Conservation (phyloP, 2,113 vertebrate genomes). For the Gnathonemus echidnorhynchus region DNA sequence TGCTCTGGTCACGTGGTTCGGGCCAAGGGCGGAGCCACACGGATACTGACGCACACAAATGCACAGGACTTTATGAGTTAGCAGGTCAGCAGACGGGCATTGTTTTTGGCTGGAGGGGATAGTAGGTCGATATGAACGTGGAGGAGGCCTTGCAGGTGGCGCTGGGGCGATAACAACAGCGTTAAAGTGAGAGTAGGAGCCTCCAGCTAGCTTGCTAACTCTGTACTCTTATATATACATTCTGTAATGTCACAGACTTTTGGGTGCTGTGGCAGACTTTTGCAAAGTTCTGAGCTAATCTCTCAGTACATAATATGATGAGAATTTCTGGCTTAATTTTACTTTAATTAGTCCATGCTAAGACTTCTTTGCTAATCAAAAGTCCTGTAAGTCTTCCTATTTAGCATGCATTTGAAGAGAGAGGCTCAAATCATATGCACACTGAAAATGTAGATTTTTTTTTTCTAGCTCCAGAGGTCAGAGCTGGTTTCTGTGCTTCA, state of each 20-base stretch:
- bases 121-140: background rate
- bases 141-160: background rate
- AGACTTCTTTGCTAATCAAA: constrained; percentile 28
- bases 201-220: background rate
- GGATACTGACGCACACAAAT: background rate
- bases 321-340: background rate
- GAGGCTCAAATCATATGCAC: constrained; percentile 35
- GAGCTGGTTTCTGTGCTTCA: constrained; percentile 41
- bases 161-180: background rate
- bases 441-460: constrained; percentile 33
- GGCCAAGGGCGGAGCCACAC: background rate
- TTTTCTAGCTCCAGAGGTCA: constrained; percentile 20
- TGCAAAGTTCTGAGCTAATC: background rate
- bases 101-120: background rate
- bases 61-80: background rate
- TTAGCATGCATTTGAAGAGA: constrained; percentile 40
- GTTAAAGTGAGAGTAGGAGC: background rate
- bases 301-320: background rate
- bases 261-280: background rate
- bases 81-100: background rate
- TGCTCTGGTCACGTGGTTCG: background rate
- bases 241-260: background rate
- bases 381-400: constrained; percentile 33
- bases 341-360: constrained; percentile 16
- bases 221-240: background rate